phyloP scores from a whole-genome alignment of 1,140 invertebrate genomes.

The Catajapyx aquilonaris region DNA sequence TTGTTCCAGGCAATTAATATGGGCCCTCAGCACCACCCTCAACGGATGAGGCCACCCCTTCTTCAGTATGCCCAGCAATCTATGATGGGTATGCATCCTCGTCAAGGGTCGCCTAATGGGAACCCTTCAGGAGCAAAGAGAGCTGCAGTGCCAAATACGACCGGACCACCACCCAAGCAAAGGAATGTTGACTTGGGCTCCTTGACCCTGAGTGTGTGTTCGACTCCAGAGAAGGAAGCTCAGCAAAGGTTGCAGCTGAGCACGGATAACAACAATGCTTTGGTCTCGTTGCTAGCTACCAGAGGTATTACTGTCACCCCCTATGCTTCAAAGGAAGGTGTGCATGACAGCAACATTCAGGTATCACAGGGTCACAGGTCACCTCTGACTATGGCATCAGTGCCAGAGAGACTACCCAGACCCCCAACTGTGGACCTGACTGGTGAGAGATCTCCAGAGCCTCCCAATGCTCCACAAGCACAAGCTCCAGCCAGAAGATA shows the following conservation, averaged over 20 bases:
- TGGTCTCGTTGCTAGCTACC: conserved; percentile 48
- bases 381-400: conserved; percentile 10
- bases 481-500: conserved; percentile 17
- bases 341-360: not conserved
- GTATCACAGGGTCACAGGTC: not conserved
- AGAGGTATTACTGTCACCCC: conserved; percentile 51
- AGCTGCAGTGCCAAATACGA: not conserved
- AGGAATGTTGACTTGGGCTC: conserved; percentile 30
- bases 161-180: conserved; percentile 16
- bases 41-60: conserved; percentile 10
- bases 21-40: too few relatives aligned
- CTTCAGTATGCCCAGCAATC: not conserved
- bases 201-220: conserved; percentile 35
- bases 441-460: conserved; percentile 19
- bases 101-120: conserved; percentile 5
- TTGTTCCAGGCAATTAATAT: conserved; percentile 14
- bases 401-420: conserved; percentile 22
- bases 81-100: not conserved
- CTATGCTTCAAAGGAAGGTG: conserved; percentile 17
- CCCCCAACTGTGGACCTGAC: conserved; percentile 32
- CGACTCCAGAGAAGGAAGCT: conserved; percentile 36
- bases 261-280: conserved; percentile 42
- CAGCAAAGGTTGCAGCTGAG: conserved; percentile 27
- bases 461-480: conserved; percentile 11
- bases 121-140: conserved; percentile 7